Evolutionary conservation across 2,888 invertebrate genomes (phyloP), one percentile per base, ranked within the genome.

Genomic region (Doris montereyensis): DNA sequence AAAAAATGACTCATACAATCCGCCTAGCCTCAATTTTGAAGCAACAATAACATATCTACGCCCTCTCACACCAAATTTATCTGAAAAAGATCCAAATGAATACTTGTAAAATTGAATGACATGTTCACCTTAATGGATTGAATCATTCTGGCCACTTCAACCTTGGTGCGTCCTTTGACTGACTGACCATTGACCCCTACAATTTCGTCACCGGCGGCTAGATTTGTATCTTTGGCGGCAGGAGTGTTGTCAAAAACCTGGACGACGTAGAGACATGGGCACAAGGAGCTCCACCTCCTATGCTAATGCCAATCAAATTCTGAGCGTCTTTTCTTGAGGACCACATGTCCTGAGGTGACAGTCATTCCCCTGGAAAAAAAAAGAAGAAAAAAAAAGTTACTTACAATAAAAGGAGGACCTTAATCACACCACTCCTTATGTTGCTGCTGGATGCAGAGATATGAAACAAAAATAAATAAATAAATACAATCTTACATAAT

Each of bases 121-220:
- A 30, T 28, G n/a, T n/a, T 62, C 88, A 95, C 96, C 93, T 96
- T 95, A 32, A 96, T 95, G 0, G 96, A 93, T 91, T 99, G 99
- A 87, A 99, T 99, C 96, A 99, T 96, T 92, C 98, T 97, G n/a
- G 99, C 99, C 1, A 99, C 99, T 92, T 99, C 98, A 0, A 97
- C 96, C 93, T 99, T 99, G 0, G 97, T 97, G 92, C 97, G 97
- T 4, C 98, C 98, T 90, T 98, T 98, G 0, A 99, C 97, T 0
- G 96, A 94, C 82, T 95, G 95, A 0, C 96, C 96, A 90, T 97
- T 98, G 1, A 99, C 96, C 0, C 97, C 97, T 0, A 98, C 95
- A 80, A 99, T 93, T 91, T 99, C 99, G 92, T 99, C 99, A 0
- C 99, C 99, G 78, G 98, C 87, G 89, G 98, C 97, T 4, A 99